Percentiles rank a stretch among this genome's conserved stretches.
Evolutionary conservation across 1,140 invertebrate species (phyloP).

Genomic region (Mamestra configurata): DNA sequence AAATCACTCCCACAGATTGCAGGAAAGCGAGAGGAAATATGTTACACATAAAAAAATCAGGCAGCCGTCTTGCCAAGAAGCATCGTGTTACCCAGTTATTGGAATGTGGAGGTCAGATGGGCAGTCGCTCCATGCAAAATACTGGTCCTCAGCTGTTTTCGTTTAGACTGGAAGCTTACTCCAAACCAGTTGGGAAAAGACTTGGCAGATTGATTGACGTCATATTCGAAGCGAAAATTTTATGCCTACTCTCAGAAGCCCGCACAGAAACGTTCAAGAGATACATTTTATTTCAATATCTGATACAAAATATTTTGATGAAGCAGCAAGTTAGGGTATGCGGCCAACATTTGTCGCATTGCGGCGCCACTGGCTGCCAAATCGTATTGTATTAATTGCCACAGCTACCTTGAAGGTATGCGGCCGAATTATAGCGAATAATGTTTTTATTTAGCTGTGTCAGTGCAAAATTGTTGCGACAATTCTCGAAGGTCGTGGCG

Average conservation of each 20-base stretch:
- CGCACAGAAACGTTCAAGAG: neutral
- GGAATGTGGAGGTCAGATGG: too few relatives aligned
- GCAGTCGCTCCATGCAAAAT: too few relatives aligned
- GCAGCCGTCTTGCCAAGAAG: too few relatives aligned
- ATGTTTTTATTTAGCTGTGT: slow-evolving; percentile 14
- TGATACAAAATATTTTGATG: slow-evolving; percentile 36
- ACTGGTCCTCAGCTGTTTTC: too few relatives aligned
- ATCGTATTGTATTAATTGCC: slow-evolving; percentile 60
- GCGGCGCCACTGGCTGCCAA: slow-evolving; percentile 59
- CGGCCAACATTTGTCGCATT: slow-evolving; percentile 58
- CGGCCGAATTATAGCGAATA: slow-evolving; percentile 25
- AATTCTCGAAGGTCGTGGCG: neutral
- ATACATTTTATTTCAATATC: slow-evolving; percentile 13
- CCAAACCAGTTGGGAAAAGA: too few relatives aligned
- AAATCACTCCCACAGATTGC: too few relatives aligned
- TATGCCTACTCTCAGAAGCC: neutral
- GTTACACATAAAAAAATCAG: too few relatives aligned
- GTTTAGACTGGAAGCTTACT: too few relatives aligned
- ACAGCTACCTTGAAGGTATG: slow-evolving; percentile 24
- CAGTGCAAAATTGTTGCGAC: neutral
- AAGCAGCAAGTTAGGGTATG: neutral
- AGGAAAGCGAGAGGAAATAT: too few relatives aligned
- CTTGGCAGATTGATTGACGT: too few relatives aligned
- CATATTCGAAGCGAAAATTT: neutral
- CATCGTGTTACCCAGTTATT: too few relatives aligned